phyloP scores from a whole-genome alignment of 2,113 vertebrate genomes.

The human (Homo sapiens) region GRCh38 chr3:70716501-70717000 shows the following conservation, averaged over 20 bases:
- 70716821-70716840: neutral
- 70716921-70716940: slow-evolving; percentile 74
- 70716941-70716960: slow-evolving; percentile 76
- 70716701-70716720: neutral
- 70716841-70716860: neutral
- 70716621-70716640: neutral
- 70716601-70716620: neutral
- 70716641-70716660: neutral
- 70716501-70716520: neutral
- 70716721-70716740: neutral
- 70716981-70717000: slow-evolving; percentile 60
- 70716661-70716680: neutral
- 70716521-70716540: neutral
- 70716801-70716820: neutral
- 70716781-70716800: neutral
- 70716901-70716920: slow-evolving; percentile 74
- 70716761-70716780: neutral
- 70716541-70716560: neutral
- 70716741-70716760: neutral
- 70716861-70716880: neutral
- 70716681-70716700: neutral
- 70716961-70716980: slow-evolving; percentile 73
- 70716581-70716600: neutral
- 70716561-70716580: neutral
- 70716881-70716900: slow-evolving; percentile 29